A percentile compares a stretch with the other conserved stretches of the same genome.
phyloP scores from a whole-genome alignment of 1,140 invertebrate species.

The Drosophila sucinea region DNA sequence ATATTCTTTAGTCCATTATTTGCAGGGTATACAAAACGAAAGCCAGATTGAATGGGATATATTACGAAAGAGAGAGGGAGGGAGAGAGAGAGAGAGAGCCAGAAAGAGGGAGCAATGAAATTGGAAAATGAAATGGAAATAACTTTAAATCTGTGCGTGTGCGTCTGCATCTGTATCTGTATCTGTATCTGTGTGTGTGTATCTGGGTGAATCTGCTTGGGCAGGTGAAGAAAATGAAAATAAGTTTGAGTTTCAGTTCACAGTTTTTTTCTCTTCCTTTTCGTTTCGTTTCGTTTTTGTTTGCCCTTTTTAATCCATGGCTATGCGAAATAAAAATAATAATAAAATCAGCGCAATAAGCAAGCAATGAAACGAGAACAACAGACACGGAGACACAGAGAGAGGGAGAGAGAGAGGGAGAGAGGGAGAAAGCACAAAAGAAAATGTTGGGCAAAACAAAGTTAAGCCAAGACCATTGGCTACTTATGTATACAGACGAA shows the following conservation, averaged over 20 bases:
- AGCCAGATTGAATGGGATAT: slow-evolving; percentile 9
- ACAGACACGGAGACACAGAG: not conserved
- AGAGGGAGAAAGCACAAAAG: slow-evolving; percentile 32
- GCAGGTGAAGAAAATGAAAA: slow-evolving; percentile 43
- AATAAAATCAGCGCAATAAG: slow-evolving; percentile 79
- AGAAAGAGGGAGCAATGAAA: slow-evolving; percentile 46
- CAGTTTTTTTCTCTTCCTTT: slow-evolving; percentile 45
- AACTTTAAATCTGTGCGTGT: slow-evolving; percentile 34
- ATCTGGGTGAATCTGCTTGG: slow-evolving; percentile 13
- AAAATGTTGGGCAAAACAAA: slow-evolving; percentile 19
- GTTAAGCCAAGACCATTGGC: slow-evolving; percentile 6
- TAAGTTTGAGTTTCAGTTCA: not conserved
- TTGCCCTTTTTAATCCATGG: slow-evolving; percentile 62
- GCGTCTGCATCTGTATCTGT: slow-evolving; percentile 16
- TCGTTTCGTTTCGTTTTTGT: slow-evolving; percentile 59
- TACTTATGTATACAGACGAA: slow-evolving; percentile 2
- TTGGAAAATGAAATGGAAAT: slow-evolving; percentile 80
- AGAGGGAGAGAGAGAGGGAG: slow-evolving; percentile 1
- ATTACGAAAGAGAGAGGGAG: not conserved
- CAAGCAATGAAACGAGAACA: slow-evolving; percentile 62
- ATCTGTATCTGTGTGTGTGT: slow-evolving; percentile 26
- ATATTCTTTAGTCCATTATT: not conserved
- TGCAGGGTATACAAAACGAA: not conserved
- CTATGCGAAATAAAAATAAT: slow-evolving; percentile 71
- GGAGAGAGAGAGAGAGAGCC: not conserved